Evolutionary conservation across 2,888 invertebrate genomes (phyloP), one percentile per base, ranked within the genome.

Genomic region (Dastarcus helophoroides): DNA sequence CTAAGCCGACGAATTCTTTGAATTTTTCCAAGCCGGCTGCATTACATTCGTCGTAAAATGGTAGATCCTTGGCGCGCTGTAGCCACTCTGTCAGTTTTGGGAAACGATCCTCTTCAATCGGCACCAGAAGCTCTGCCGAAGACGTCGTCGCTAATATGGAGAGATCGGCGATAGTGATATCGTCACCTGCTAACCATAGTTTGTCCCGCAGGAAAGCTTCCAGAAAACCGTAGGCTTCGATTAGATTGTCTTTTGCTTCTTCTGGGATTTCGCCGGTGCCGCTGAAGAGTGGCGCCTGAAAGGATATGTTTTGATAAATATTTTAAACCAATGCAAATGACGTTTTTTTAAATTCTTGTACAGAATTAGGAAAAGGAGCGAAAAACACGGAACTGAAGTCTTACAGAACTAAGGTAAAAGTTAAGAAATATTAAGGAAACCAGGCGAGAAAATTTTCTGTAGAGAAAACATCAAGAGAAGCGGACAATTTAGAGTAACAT

Each of bases 1-100:
- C 35, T n/a, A 29, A 23, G 4, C 31, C 35, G 7, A 35, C 28
- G 12, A 29, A 14, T 4, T 43, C 43, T 22, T 41, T 43, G 9
- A 42, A 30, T 22, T 37, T 35, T 3, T 43, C 42, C 26, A 48
- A 37, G 4, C 47, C 49, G 19, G 35, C 37, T 4, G 33, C 41
- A 32, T 53, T 54, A 14, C 43, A 41, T 37, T 51, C 51, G 10
- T 54, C 46, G 30, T 50, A 54, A 39, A 51, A 51, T 6, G 45
- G 44, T 19, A 55, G 35, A 9, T 44, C 42, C 36, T 47, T 51
- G 2, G 44, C 46, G 14, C 42, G 53, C 6, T 48, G 38, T 31
- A 68, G 40, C 69, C 71, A 72, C 5, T 49, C 40, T 2, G 45
- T 35, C 1, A 71, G 36, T 19, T 56, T 56, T n/a, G 43, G 55